Percentiles rank a stretch among this genome's conserved stretches.
Evolutionary conservation across 2,113 vertebrate genomes (phyloP).

Genomic region (Panurus biarmicus): DNA sequence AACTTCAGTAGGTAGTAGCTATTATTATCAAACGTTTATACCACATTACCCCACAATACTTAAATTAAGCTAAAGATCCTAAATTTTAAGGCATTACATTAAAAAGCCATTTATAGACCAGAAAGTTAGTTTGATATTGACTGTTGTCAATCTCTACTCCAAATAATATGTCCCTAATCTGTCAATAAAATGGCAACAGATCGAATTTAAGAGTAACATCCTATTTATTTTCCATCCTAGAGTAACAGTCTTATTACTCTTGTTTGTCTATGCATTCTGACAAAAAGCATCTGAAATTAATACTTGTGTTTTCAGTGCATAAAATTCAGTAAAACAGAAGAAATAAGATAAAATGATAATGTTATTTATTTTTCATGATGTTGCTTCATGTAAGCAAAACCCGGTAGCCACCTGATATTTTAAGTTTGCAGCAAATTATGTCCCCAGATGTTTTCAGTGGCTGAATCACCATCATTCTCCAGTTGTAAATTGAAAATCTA

Average conservation of each 20-base stretch:
- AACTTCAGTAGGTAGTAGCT: background rate
- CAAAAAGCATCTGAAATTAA: background rate
- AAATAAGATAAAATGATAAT: background rate
- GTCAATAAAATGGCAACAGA: background rate
- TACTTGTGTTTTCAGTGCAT: background rate
- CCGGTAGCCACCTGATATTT: background rate
- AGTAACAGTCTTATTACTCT: background rate
- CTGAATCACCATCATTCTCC: background rate
- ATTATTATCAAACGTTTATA: background rate
- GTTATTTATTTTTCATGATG: background rate
- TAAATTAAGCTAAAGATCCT: background rate
- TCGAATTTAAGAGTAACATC: background rate
- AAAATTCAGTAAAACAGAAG: background rate
- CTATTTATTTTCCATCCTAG: background rate
- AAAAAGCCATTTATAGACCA: background rate
- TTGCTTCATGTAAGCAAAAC: background rate
- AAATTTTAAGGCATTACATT: background rate
- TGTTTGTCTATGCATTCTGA: background rate
- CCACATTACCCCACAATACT: background rate
- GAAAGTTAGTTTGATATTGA: background rate
- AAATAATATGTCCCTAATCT: background rate
- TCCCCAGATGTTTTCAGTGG: background rate
- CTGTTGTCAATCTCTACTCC: background rate
- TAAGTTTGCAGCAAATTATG: background rate
- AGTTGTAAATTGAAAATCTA: background rate